phyloP scores from a whole-genome alignment of 1,140 invertebrate species.

The Mya arenaria region DNA sequence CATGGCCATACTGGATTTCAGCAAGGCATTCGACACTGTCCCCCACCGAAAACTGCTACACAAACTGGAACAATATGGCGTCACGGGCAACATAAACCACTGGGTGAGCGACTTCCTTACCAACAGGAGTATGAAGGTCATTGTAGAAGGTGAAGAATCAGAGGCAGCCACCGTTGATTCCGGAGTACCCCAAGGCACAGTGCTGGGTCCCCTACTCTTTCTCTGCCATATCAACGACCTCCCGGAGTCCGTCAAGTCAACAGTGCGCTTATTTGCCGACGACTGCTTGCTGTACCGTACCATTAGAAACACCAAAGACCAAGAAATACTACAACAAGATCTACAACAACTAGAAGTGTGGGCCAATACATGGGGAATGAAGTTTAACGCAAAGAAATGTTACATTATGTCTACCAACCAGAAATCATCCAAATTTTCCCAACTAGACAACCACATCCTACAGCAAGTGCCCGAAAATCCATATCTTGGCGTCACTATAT shows the following conservation, averaged over 20 bases:
- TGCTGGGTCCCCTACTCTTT: constrained; percentile 10
- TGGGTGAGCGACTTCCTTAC: constrained; percentile 23
- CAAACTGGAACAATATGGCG: constrained; percentile 5
- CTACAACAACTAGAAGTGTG: background rate
- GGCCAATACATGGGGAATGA: constrained; percentile 24
- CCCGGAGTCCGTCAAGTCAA: constrained; percentile 47
- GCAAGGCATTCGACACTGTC: constrained; percentile 11
- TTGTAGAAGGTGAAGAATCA: constrained; percentile 10
- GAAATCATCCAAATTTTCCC: constrained; percentile 24
- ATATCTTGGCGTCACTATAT: constrained; percentile 27
- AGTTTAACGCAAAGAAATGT: constrained; percentile 56
- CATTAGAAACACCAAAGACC: background rate
- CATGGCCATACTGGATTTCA: constrained; percentile 57
- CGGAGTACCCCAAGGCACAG: constrained; percentile 10
- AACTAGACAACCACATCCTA: constrained; percentile 47
- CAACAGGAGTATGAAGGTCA: constrained; percentile 1
- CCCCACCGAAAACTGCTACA: constrained; percentile 54
- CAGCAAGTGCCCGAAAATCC: constrained; percentile 45
- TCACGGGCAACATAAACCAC: background rate
- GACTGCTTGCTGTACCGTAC: constrained; percentile 8
- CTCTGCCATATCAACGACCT: constrained; percentile 57
- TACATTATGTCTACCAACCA: constrained; percentile 44
- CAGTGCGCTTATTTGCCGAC: constrained; percentile 53
- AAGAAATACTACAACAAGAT: constrained; percentile 4
- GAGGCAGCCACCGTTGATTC: background rate